Evolutionary conservation across 2,113 vertebrate species (phyloP), one percentile per base, ranked within the genome.

Genomic region (Actinemys pallida): DNA sequence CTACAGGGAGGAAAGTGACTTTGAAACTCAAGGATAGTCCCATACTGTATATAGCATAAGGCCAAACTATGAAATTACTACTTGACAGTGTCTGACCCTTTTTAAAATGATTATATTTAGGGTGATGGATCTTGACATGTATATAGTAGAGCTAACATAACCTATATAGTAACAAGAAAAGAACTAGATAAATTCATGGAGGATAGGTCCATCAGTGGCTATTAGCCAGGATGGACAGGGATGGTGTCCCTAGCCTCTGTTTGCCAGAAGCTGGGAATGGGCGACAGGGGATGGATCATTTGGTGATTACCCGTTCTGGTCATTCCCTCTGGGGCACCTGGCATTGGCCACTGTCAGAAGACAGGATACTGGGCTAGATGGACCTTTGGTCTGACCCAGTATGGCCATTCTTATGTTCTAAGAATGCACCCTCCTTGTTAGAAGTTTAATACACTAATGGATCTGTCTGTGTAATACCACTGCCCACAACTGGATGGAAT

Each of bases 401-500:
- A 22, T 22, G 53, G 53, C 20, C 6, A 20, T 22, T 54, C 20
- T 54, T 54, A 54, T 54, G 53, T 54, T 22, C 53, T 54, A 54
- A 54, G 88, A 76, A 89, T 62, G 25, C 16, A 1, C 53, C 65
- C 78, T 91, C 24, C 69, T 72, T 81, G 87, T 96, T 56, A 79
- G 81, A 92, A 83, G 24, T 83, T 85, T 54, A 42, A 0, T 86
- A 81, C 62, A 54, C 17, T 94, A 95, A 92, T 81, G 16, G 84
- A 95, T 88, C 81, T 87, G 88, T 91, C 96, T 75, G n/a, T 88
- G 24, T 91, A 42, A 11, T 93, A 92, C 72, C 2, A 42, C 65
- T 93, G 69, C 91, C 92, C 86, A 81, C 57, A 78, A 45, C 90
- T 94, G 87, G 92, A 65, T 81, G 59, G 79, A 91, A 35, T 91